Conservation (phyloP, 2,113 vertebrate genomes). For the Martes martes region DNA sequence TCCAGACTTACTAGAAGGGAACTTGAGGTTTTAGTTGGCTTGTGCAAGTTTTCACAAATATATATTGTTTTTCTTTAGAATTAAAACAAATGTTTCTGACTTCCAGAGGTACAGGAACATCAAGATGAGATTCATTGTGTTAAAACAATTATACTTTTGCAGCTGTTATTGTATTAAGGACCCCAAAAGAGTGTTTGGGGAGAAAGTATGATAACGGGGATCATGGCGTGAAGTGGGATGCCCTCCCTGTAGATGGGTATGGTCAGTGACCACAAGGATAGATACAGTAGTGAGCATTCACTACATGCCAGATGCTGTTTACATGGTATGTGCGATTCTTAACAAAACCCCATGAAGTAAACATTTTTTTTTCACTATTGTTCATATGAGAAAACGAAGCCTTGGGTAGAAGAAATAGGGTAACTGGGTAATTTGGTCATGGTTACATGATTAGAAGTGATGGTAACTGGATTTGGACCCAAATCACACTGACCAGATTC, state of each 20-base stretch:
- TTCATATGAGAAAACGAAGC: not conserved
- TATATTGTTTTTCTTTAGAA: not conserved
- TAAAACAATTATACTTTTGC: not conserved
- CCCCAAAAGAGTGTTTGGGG: not conserved
- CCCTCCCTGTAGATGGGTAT: accelerated
- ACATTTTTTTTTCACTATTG: not conserved
- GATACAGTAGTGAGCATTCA: accelerated
- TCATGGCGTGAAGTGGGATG: too few species aligned
- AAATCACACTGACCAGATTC: not conserved
- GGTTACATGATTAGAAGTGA: not conserved
- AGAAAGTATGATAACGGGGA: not conserved
- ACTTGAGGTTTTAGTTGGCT: not conserved
- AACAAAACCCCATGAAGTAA: not conserved
- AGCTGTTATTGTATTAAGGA: not conserved
- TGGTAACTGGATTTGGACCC: not conserved
- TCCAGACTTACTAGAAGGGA: not conserved
- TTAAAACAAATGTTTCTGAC: not conserved
- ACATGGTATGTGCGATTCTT: not conserved
- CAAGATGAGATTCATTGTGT: not conserved
- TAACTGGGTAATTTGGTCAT: not conserved
- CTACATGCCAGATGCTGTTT: not conserved
- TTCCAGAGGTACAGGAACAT: not conserved
- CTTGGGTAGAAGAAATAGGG: not conserved
- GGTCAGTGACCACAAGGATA: too few species aligned
- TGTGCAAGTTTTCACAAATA: not conserved